Evolutionary conservation across 2,113 vertebrate species (phyloP), one percentile per base, ranked within the genome.

Genomic region (Pavo muticus): DNA sequence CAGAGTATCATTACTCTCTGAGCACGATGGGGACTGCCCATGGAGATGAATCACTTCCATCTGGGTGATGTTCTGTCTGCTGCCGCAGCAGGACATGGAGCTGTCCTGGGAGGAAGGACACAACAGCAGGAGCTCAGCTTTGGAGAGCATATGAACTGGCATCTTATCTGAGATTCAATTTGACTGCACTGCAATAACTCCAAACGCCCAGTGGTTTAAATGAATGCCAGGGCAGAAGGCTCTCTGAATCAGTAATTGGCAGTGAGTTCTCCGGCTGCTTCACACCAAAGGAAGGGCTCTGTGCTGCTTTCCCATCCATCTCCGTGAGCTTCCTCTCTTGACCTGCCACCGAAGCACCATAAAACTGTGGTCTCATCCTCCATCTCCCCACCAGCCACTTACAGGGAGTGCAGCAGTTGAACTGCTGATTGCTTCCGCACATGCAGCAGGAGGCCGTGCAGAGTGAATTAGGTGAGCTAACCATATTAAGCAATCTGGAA

Each of bases 1-100:
- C 71, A 93, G 25, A 71, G 89, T 83, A 92, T 92, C 94, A 68
- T 95, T 91, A 83, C 82, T 89, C 48, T 94, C 84, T 67, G 85
- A 91, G 74, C 73, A 70, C 63, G 91, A 44, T 89, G 13, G 87
- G 92, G 87, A 52, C 91, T 86, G 89, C 67, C 88, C 84, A 19
- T 57, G 78, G 85, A 87, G 82, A 94, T 84, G 29, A 85, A 70
- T 73, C 84, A 27, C 52, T 79, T 76, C 92, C 88, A 88, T 93
- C 90, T 76, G 95, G 90, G 39, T 76, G 91, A 95, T 64, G 91
- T 94, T 65, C 88, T 79, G 73, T 87, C 88, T 73, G 74, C 81
- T 91, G 77, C 76, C 73, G 74, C 2, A n/a, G 63, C 14, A 70
- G 90, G 87, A 79, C 87, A 67, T 80, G 72, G 78, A 45, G n/a